These are phyloP conservation scores for Gymnobelideus leadbeateri DNA, from an alignment of 2,113 vertebrate genomes.

Conservation along the genomic window DNA sequence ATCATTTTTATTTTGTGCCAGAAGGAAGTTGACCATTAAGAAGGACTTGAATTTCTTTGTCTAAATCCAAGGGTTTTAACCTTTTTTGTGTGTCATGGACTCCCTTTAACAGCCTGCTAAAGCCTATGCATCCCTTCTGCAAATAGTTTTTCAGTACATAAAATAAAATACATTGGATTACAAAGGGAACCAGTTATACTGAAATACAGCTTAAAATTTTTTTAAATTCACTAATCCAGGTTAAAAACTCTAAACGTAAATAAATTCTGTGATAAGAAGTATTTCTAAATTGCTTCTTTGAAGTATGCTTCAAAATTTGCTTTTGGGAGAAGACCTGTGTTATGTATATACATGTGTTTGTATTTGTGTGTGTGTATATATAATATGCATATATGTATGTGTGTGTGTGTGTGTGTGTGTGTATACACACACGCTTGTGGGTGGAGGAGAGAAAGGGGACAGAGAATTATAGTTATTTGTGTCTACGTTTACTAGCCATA, in stretches of 20 bases:
- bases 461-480: neutral
- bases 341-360: no score
- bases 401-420: no score
- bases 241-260: neutral
- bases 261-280: neutral
- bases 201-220: neutral
- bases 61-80: neutral
- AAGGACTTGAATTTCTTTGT: conserved; percentile 20
- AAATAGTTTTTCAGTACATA: no score
- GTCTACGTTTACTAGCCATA: neutral
- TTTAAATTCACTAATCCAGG: no score
- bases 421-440: no score
- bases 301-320: neutral
- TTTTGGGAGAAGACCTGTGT: no score
- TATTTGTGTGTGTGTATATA: no score
- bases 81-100: neutral
- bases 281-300: neutral
- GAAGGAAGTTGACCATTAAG: neutral
- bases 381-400: no score
- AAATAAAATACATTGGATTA: no score
- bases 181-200: neutral
- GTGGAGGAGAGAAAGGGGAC: neutral
- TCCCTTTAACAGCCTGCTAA: neutral
- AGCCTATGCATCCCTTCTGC: neutral
- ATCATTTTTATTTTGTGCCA: conserved; percentile 18